Conservation (phyloP, 2,113 vertebrate genomes). For the Himantopus leucocephalus region DNA sequence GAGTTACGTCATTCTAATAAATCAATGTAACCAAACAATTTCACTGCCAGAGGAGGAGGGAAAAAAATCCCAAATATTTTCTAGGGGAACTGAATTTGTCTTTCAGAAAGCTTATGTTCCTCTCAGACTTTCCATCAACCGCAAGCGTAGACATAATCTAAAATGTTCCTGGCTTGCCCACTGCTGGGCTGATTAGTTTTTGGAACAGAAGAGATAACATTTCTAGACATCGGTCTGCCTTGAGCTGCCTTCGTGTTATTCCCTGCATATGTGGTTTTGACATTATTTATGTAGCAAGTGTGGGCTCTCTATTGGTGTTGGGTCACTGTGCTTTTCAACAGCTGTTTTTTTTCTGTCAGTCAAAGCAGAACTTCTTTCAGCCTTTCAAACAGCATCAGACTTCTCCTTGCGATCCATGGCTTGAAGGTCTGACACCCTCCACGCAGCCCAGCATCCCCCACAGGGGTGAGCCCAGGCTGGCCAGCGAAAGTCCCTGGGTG, state of each 20-base stretch:
- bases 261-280: background rate
- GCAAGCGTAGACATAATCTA: background rate
- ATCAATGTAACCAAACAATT: background rate
- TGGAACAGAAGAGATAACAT: slow-evolving; percentile 18
- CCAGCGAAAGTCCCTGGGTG: rapidly evolving
- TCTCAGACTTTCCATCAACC: slow-evolving; percentile 41
- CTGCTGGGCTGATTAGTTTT: background rate
- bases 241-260: background rate
- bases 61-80: background rate
- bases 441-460: rapidly evolving
- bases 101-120: background rate
- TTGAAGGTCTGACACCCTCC: background rate
- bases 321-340: background rate
- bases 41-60: background rate
- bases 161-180: background rate
- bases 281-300: slow-evolving; percentile 9
- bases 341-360: background rate
- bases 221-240: background rate
- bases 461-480: background rate
- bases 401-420: rapidly evolving
- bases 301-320: background rate
- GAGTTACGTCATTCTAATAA: background rate
- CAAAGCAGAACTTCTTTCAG: background rate
- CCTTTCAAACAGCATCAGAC: background rate
- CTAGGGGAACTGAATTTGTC: background rate